Evolutionary conservation across 2,113 vertebrate species (phyloP).

Genomic region (Chaenocephalus aceratus): DNA sequence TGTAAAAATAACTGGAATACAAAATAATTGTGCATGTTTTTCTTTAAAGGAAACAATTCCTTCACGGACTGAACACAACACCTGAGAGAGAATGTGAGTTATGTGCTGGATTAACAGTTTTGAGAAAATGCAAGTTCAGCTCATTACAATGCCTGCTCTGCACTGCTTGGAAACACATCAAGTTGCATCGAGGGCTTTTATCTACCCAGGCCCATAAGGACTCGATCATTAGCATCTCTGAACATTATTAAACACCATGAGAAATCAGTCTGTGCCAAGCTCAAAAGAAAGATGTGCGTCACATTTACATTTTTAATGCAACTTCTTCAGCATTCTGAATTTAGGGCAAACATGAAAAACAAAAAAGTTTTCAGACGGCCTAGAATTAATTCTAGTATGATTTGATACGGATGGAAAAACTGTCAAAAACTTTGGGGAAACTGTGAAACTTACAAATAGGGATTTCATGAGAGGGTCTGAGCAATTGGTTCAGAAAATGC

Average conservation of each 20-base stretch:
- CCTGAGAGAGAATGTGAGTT: conserved; percentile 35
- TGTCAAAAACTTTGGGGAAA: conserved; percentile 39
- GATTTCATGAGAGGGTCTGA: conserved; percentile 8
- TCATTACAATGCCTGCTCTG: conserved; percentile 68
- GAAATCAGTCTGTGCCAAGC: conserved; percentile 51
- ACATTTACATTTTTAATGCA: conserved; percentile 71
- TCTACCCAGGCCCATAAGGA: conserved; percentile 71
- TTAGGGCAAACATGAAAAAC: conserved; percentile 48
- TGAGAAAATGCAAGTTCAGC: conserved; percentile 72
- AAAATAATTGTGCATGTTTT: conserved; percentile 27
- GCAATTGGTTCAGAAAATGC: conserved; percentile 12
- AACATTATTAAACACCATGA: conserved; percentile 73
- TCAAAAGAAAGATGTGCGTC: conserved; percentile 52
- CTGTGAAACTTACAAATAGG: conserved; percentile 8
- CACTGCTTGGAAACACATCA: conserved; percentile 72
- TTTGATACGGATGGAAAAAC: conserved; percentile 7
- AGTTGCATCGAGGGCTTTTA: conserved; percentile 76
- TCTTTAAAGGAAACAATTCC: conserved; percentile 42
- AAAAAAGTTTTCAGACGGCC: conserved; percentile 33
- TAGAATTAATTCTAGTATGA: conserved; percentile 21
- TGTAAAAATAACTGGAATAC: conserved; percentile 21
- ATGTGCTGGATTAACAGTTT: conserved; percentile 72
- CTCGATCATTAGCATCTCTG: conserved; percentile 75
- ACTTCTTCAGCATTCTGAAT: conserved; percentile 49
- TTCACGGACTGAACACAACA: conserved; percentile 46